These are phyloP conservation scores for Thamnophis sirtalis DNA, from an alignment of 2,113 vertebrate species.

Conservation along the genomic window DNA sequence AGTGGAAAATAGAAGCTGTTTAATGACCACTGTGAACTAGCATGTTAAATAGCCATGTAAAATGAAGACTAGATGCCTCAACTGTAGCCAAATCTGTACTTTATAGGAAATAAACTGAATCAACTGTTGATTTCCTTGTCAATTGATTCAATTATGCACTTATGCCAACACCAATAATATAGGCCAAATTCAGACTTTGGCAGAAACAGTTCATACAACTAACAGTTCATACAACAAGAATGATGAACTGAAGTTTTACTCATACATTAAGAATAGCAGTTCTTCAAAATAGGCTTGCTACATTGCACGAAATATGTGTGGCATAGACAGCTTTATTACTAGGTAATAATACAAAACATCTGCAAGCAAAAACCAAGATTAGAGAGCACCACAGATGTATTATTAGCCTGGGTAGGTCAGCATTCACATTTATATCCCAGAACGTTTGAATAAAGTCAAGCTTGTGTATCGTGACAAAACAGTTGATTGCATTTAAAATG, in stretches of 20 bases:
- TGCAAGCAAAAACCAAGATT: neutral
- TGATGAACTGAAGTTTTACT: neutral
- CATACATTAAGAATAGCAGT: neutral
- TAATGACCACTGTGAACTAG: neutral
- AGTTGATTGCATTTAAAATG: neutral
- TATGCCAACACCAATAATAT: neutral
- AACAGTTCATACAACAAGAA: neutral
- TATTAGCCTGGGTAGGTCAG: neutral
- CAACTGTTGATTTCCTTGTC: neutral
- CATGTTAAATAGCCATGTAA: constrained; percentile 12
- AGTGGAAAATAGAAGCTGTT: neutral
- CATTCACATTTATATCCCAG: neutral
- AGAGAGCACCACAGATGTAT: neutral
- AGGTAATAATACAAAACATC: neutral
- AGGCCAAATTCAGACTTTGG: constrained; percentile 1
- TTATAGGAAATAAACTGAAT: constrained; percentile 20
- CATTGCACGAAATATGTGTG: neutral
- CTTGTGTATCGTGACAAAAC: neutral
- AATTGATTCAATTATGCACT: constrained; percentile 6
- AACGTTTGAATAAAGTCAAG: neutral
- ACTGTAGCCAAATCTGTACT: neutral
- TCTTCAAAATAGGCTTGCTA: neutral
- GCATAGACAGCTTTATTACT: neutral
- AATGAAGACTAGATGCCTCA: neutral
- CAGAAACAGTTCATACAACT: neutral